Conservation (phyloP, 2,888 invertebrate species). For the Epirrita christyi region DNA sequence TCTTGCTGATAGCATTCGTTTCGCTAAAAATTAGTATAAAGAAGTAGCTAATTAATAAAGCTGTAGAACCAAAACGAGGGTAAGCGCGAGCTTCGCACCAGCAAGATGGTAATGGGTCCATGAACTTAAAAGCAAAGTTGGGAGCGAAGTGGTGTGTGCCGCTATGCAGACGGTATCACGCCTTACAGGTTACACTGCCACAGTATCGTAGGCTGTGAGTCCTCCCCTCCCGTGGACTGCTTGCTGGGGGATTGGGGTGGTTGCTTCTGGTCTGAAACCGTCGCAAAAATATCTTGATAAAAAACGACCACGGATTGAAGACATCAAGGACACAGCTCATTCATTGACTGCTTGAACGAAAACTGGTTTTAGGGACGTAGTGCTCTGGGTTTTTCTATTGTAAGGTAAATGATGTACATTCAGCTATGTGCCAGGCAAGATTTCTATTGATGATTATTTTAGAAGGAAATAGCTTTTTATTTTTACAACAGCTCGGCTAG, state of each 20-base stretch:
- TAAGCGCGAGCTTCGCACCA: slow-evolving; percentile 52
- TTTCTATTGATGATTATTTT: slow-evolving; percentile 33
- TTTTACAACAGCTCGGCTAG: slow-evolving; percentile 21
- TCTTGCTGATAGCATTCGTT: slow-evolving; percentile 56
- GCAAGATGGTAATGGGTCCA: slow-evolving; percentile 64
- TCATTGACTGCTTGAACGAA: not conserved
- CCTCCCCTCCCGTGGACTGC: slow-evolving; percentile 90
- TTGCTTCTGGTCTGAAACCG: slow-evolving; percentile 93
- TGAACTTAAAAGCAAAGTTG: slow-evolving; percentile 46
- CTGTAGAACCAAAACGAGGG: slow-evolving; percentile 33
- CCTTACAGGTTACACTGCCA: slow-evolving; percentile 98
- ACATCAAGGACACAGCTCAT: slow-evolving; percentile 2
- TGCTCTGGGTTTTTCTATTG: slow-evolving; percentile 10
- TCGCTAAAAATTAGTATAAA: slow-evolving; percentile 40
- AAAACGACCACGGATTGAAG: not conserved
- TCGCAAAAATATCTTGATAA: slow-evolving; percentile 17
- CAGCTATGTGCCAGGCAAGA: slow-evolving; percentile 42
- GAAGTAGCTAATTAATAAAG: slow-evolving; percentile 45
- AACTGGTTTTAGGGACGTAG: slow-evolving; percentile 6
- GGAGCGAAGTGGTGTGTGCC: slow-evolving; percentile 46
- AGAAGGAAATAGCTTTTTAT: slow-evolving; percentile 28
- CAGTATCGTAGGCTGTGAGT: slow-evolving; percentile 99
- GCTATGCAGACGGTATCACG: slow-evolving; percentile 42
- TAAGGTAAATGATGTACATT: slow-evolving; percentile 2
- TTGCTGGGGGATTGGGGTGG: slow-evolving; percentile 91